These are phyloP conservation scores for Xylocampa areola DNA, from an alignment of 2,888 invertebrate genomes.

Conservation along the genomic window DNA sequence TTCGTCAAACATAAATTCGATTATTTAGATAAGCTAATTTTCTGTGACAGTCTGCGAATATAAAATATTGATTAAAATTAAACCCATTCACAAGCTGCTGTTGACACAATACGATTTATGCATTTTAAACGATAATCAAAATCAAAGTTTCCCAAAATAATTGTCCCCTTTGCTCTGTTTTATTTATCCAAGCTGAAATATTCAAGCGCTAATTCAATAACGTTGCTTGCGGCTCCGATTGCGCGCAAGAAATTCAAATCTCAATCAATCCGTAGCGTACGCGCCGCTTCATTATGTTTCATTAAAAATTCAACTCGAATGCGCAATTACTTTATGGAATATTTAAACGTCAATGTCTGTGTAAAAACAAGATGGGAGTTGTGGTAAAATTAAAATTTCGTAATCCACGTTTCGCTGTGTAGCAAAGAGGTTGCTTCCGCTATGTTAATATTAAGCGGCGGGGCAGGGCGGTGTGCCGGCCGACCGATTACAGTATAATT, in stretches of 20 bases:
- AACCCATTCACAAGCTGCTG: slow-evolving; percentile 54
- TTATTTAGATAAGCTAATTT: too few species aligned
- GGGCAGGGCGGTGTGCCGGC: slow-evolving; percentile 69
- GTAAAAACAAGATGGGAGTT: slow-evolving; percentile 82
- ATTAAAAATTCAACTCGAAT: slow-evolving; percentile 86
- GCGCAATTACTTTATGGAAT: slow-evolving; percentile 86
- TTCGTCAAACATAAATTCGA: too few species aligned
- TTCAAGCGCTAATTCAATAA: slow-evolving; percentile 84
- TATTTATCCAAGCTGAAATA: slow-evolving; percentile 82
- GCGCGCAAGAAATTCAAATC: slow-evolving; percentile 86
- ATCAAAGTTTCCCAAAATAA: slow-evolving; percentile 60
- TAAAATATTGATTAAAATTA: slow-evolving; percentile 47
- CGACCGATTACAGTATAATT: slow-evolving; percentile 85
- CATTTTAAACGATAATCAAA: slow-evolving; percentile 64
- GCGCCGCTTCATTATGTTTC: slow-evolving; percentile 80
- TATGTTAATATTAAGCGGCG: slow-evolving; percentile 82
- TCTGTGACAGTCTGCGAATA: slow-evolving; percentile 23
- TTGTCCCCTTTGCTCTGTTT: slow-evolving; percentile 71
- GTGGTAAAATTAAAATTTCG: slow-evolving; percentile 83
- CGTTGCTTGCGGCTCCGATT: slow-evolving; percentile 74
- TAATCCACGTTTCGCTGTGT: slow-evolving; percentile 78
- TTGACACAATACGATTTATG: slow-evolving; percentile 71
- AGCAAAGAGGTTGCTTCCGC: slow-evolving; percentile 81
- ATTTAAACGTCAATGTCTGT: slow-evolving; percentile 83
- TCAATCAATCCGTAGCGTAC: slow-evolving; percentile 83